phyloP scores from a whole-genome alignment of 37 sponge, comb jelly and placozoan genomes.

The Lycopodina hypogea region DNA sequence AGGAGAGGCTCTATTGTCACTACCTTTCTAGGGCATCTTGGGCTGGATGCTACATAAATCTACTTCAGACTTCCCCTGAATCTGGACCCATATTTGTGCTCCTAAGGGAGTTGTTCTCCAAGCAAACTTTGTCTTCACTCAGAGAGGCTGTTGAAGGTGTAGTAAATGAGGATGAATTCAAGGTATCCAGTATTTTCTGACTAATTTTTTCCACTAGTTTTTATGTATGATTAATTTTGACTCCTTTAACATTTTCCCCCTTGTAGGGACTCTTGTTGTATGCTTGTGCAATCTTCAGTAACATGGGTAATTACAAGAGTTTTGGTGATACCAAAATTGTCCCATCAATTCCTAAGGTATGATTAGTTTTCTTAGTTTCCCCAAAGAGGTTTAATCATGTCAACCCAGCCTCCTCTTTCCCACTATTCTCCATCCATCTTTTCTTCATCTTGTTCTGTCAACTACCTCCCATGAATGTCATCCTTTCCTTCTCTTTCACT shows the following conservation, averaged over 20 bases:
- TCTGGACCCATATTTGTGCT: conserved; percentile 73
- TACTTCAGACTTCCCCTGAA: conserved; percentile 91
- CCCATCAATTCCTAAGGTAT: conserved; percentile 70
- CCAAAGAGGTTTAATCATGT: no score
- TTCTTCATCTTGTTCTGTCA: no score
- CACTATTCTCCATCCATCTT: neutral
- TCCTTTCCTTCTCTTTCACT: neutral
- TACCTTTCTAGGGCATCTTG: conserved; percentile 74
- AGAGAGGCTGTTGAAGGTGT: conserved; percentile 14
- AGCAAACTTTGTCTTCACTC: conserved; percentile 43
- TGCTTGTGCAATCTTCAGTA: conserved; percentile 70
- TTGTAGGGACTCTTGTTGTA: conserved; percentile 71
- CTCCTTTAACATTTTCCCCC: neutral
- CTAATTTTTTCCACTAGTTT: neutral
- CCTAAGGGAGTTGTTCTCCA: conserved; percentile 60
- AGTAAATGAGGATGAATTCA: conserved; percentile 57
- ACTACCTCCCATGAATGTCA: neutral
- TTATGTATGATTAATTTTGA: neutral
- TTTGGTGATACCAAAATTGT: conserved; percentile 92
- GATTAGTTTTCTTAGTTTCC: no score
- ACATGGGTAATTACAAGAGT: conserved; percentile 89
- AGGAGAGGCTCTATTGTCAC: conserved; percentile 85
- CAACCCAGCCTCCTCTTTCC: neutral
- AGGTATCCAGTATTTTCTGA: conserved; percentile 17
- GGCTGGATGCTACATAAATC: conserved; percentile 76